These are phyloP conservation scores for Cecropterus lyciades DNA, from an alignment of 1,140 invertebrate genomes.

Conservation along the genomic window DNA sequence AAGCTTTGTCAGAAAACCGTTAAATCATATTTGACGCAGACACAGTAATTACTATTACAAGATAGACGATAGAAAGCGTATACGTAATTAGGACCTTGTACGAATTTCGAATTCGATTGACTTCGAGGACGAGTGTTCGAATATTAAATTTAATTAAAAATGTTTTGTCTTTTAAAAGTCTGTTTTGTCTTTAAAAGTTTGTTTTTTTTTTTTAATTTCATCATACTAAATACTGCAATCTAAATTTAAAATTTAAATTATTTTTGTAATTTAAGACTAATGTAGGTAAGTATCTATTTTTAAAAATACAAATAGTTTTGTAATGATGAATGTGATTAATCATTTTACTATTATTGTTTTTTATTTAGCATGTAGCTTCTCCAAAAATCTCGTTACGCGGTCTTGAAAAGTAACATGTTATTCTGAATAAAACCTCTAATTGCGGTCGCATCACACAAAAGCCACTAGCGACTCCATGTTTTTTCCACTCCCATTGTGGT, in stretches of 20 bases:
- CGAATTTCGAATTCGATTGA: conserved; percentile 8
- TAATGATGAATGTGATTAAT: too few relatives aligned
- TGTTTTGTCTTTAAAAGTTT: neutral
- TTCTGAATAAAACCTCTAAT: conserved; percentile 37
- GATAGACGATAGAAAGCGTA: conserved; percentile 17
- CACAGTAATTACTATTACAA: conserved; percentile 1
- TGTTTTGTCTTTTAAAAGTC: neutral
- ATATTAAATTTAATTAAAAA: neutral
- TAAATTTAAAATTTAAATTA: too few relatives aligned
- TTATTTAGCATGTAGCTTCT: neutral
- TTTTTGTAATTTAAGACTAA: too few relatives aligned
- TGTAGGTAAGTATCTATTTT: too few relatives aligned
- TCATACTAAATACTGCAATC: too few relatives aligned
- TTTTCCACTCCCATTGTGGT: conserved; percentile 43
- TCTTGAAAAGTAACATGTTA: conserved; percentile 35
- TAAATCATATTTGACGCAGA: conserved; percentile 7
- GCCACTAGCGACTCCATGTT: conserved; percentile 17
- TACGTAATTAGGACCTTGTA: conserved; percentile 22
- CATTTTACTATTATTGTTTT: neutral
- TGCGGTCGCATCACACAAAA: conserved; percentile 33
- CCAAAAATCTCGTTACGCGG: neutral
- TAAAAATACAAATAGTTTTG: too few relatives aligned
- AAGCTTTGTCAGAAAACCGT: conserved; percentile 4
- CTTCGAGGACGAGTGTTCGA: neutral
- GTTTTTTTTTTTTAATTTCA: neutral